phyloP scores from a whole-genome alignment of 2,888 invertebrate genomes.

The Adelognathus sp. region DNA sequence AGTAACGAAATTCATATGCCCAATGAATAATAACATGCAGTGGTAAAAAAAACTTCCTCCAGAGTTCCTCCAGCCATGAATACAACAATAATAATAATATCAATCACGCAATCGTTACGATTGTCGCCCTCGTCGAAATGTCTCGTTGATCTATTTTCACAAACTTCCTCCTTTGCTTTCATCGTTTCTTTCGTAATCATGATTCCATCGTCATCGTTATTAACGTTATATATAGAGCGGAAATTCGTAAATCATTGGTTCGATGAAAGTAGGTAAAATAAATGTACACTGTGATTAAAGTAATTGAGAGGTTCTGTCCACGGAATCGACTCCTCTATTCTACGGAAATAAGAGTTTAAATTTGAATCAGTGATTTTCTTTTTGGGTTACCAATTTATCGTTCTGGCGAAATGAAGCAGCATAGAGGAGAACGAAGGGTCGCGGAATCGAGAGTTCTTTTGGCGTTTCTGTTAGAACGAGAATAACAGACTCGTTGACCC shows the following conservation, averaged over 20 bases:
- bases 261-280: not conserved
- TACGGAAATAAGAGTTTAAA: not conserved
- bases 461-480: too few species aligned
- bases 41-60: not conserved
- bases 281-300: not conserved
- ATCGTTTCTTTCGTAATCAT: not conserved
- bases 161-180: not conserved
- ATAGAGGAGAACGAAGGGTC: too few species aligned
- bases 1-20: not conserved
- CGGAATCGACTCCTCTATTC: not conserved
- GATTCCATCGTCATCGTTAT: not conserved
- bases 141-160: not conserved
- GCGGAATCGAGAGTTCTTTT: too few species aligned
- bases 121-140: not conserved
- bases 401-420: not conserved
- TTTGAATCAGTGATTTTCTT: not conserved
- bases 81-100: constrained; percentile 5
- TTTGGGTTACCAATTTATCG: not conserved
- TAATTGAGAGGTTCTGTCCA: not conserved
- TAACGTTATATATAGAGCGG: not conserved
- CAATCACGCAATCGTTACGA: constrained; percentile 2
- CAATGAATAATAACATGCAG: not conserved
- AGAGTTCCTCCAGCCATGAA: constrained; percentile 4
- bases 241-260: not conserved
- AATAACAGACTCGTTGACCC: not conserved